Evolutionary conservation across 2,888 invertebrate species (phyloP).

Genomic region (Sarcophaga rosellei): DNA sequence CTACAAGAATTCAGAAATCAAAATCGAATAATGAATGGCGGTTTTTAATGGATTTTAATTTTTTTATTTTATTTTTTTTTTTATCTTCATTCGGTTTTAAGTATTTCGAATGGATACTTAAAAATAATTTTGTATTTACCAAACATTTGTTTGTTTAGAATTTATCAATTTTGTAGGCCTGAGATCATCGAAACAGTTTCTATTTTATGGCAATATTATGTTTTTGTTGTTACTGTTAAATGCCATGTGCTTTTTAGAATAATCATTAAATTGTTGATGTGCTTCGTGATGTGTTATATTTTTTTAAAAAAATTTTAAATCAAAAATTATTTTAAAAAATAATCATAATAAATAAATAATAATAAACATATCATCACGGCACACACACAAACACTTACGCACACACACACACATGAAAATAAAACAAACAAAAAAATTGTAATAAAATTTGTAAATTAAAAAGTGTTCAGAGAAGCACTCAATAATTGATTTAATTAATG

Average conservation of each 20-base stretch:
- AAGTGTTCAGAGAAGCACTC: conserved; percentile 43
- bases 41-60: background rate
- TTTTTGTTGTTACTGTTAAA: background rate
- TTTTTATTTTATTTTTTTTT: background rate
- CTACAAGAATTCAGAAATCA: background rate
- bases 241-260: background rate
- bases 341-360: no score
- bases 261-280: background rate
- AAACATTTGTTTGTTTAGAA: background rate
- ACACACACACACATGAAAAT: background rate
- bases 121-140: background rate
- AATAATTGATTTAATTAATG: conserved; percentile 46
- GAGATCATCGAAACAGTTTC: conserved; percentile 27
- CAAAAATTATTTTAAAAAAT: no score
- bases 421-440: background rate
- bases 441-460: no score
- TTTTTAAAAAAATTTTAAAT: no score
- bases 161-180: conserved; percentile 1
- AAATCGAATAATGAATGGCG: background rate
- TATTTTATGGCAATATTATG: background rate
- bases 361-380: no score
- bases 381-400: no score
- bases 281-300: no score
- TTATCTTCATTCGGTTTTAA: conserved; percentile 5
- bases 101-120: background rate